Evolutionary conservation across 1,140 invertebrate genomes (phyloP).

Genomic region (Lepidurus arcticus): DNA sequence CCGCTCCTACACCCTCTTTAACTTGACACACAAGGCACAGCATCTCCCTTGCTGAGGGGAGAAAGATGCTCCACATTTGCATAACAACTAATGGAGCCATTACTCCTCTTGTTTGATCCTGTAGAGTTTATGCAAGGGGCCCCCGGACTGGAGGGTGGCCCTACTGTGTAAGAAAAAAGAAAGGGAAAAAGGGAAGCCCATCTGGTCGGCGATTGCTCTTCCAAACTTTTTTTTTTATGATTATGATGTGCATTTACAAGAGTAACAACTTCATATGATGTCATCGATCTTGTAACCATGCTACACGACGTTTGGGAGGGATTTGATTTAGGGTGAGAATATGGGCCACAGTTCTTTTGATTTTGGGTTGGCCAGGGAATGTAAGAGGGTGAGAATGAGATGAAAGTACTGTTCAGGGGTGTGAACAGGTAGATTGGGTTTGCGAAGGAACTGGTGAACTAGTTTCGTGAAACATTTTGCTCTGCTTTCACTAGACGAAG

Average conservation of each 20-base stretch:
- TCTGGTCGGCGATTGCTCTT: not conserved
- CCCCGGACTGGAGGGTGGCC: not conserved
- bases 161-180: not conserved
- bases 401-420: not conserved
- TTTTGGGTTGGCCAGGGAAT: not conserved
- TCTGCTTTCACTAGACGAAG: slow-evolving; percentile 9
- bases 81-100: slow-evolving; percentile 19
- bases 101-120: slow-evolving; percentile 19
- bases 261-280: slow-evolving; percentile 3
- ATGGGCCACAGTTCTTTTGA: not conserved
- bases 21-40: slow-evolving; percentile 6
- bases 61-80: slow-evolving; percentile 12
- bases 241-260: not conserved
- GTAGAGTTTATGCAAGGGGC: not conserved
- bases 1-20: not conserved
- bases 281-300: slow-evolving; percentile 6
- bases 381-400: slow-evolving; percentile 2
- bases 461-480: not conserved
- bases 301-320: not conserved
- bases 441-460: slow-evolving; percentile 3
- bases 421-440: not conserved
- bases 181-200: not conserved
- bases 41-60: slow-evolving; percentile 1
- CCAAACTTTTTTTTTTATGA: not conserved
- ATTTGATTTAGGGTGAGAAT: slow-evolving; percentile 7